Evolutionary conservation across 1,140 invertebrate species (phyloP), one percentile per base, ranked within the genome.

Genomic region (Papilio glaucus): DNA sequence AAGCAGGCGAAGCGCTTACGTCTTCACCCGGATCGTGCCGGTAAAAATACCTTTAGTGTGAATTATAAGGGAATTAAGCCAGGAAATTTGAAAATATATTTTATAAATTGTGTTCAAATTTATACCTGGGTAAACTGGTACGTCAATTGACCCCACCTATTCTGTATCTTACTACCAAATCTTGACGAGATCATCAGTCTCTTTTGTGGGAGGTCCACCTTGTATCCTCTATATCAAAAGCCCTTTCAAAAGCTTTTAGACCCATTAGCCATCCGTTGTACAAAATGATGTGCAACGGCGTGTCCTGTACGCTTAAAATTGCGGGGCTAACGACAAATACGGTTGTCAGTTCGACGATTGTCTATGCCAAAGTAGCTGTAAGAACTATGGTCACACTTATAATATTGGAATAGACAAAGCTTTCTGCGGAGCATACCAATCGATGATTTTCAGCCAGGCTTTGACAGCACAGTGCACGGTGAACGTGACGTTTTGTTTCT

Each of bases 11-110:
- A 0, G 90, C 85, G 45, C 80, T 86, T 0, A 85, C 79, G 4
- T 92, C 90, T 65, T 90, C 89, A 0, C 90, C 90, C 3, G 90
- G 90, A 39, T 92, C 90, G 74, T 92, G 90, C 0, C 86, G 87
- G 45, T 86, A 91, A 76, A 90, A 92, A 15, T 91, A 72, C 90
- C 88, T 92, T 53, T 0, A 49, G n/a, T 0, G 42, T 18, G 24
- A 5, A 21, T 12, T 24, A 12, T 26, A 57, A 24, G 21, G 24
- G 24, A 3, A 13, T 10, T 26, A 24, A 26, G 4, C 18, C n/a
- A 33, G 29, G 29, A 3, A 3, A 33, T 33, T 33, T 33, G 6
- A 33, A 33, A 33, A 33, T 33, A 6, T 6, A 33, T 33, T 33
- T 33, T 33, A n/a, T 6, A 33, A 33, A 33, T 33, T 33, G 2